Evolutionary conservation across 2,888 invertebrate species (phyloP), one percentile per base, ranked within the genome.

Genomic region (Caenorhabditis imperialis): DNA sequence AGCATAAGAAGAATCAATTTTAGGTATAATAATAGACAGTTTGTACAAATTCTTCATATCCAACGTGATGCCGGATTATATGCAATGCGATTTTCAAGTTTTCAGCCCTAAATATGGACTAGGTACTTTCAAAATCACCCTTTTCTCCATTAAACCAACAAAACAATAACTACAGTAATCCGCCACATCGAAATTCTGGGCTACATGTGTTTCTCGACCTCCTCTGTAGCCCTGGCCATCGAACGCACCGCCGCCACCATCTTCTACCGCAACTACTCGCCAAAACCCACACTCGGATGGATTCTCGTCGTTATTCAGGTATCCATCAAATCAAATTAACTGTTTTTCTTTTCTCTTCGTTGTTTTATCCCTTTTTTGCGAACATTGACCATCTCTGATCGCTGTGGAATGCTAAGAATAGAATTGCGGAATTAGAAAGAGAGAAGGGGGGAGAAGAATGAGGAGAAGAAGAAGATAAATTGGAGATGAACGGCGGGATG

Each of bases 61-160:
- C 40, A 63, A 75, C 22, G 75, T 75, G 35, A 70, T 75, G 75
- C 75, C 75, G 3, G 62, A 70, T 30, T 54, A 63, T 22, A 70
- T 70, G 69, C 75, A 67, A 44, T 75, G 75, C 35, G 75, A 75
- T 30, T 75, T 61, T 50, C 70, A 75, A 63, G 75, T 75, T 6
- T 75, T 75, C 40, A 55, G 44, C 33, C 75, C 75, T 2, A 57
- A 75, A 50, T 70, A 75, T 33, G 58, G 61, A 20, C 33, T 63
- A 12, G 62, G 71, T 71, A 45, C 20, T 44, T 25, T 27, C n/a
- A 20, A 27, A 40, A 30, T 30, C 30, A 30, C 7, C 30, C 7
- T n/a, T 16, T 35, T 18, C 35, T 57, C 3, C 33, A 6, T 16
- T 10, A 22, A 20, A 3, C 22, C 1, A 35, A 10, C 35, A 30